phyloP scores from a whole-genome alignment of 2,113 vertebrate genomes.

The Protobothrops mucrosquamatus region DNA sequence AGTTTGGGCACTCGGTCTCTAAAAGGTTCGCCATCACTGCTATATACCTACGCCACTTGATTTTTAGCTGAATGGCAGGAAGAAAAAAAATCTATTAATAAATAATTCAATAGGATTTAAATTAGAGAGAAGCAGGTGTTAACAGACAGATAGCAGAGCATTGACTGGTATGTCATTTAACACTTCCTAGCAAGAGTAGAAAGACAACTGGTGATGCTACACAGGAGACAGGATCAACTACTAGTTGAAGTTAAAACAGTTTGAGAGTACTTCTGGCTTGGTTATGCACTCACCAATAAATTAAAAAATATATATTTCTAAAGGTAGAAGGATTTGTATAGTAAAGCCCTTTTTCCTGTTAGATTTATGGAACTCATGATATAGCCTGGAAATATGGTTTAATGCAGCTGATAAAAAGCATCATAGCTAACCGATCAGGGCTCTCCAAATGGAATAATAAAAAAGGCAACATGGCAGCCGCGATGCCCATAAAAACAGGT shows the following conservation, averaged over 20 bases:
- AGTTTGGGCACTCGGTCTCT: no score
- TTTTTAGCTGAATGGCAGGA: not conserved
- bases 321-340: not conserved
- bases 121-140: not conserved
- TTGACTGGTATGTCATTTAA: not conserved
- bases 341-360: not conserved
- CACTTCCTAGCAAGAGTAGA: not conserved
- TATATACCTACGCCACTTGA: not conserved
- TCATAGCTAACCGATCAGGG: not conserved
- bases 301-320: not conserved
- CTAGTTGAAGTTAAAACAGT: not conserved
- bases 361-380: not conserved
- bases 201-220: not conserved
- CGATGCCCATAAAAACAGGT: not conserved
- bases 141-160: not conserved
- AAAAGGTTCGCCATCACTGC: no score
- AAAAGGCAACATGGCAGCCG: not conserved
- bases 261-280: not conserved
- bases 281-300: not conserved
- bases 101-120: not conserved
- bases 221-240: not conserved
- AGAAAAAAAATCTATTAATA: not conserved
- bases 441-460: not conserved
- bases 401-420: not conserved
- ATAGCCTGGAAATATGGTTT: not conserved